Evolutionary conservation across 1,140 invertebrate genomes (phyloP).

Genomic region (Leptopilina boulardi): DNA sequence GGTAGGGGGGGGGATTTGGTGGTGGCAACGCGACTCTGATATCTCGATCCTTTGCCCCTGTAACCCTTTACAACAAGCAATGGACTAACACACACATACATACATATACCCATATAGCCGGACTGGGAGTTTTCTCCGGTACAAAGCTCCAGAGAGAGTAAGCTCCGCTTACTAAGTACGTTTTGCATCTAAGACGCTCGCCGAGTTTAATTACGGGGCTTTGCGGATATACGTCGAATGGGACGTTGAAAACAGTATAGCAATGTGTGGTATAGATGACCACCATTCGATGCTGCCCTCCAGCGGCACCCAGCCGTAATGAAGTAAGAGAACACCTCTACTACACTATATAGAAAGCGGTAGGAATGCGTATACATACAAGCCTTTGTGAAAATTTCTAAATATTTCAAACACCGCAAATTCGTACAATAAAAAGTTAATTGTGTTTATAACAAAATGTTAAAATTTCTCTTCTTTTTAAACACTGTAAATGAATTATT

Average conservation of each 20-base stretch:
- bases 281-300: conserved; percentile 19
- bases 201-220: conserved; percentile 57
- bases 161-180: conserved; percentile 57
- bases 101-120: too few species aligned
- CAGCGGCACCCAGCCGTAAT: neutral
- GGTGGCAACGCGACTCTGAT: conserved; percentile 8
- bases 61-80: conserved; percentile 47
- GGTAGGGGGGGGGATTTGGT: too few species aligned
- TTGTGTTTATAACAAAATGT: neutral
- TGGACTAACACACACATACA: conserved; percentile 45
- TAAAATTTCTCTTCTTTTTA: neutral
- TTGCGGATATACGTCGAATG: conserved; percentile 21
- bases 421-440: neutral
- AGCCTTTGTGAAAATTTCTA: neutral
- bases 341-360: neutral
- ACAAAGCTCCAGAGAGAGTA: conserved; percentile 46
- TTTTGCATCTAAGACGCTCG: conserved; percentile 59
- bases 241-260: too few species aligned
- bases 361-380: neutral
- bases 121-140: conserved; percentile 39
- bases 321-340: conserved; percentile 14
- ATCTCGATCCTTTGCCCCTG: conserved; percentile 47
- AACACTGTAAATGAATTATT: too few species aligned
- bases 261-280: neutral
- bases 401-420: neutral